Evolutionary conservation across 2,888 invertebrate species (phyloP), one percentile per base, ranked within the genome.

Genomic region (Pristionchus maxplancki): DNA sequence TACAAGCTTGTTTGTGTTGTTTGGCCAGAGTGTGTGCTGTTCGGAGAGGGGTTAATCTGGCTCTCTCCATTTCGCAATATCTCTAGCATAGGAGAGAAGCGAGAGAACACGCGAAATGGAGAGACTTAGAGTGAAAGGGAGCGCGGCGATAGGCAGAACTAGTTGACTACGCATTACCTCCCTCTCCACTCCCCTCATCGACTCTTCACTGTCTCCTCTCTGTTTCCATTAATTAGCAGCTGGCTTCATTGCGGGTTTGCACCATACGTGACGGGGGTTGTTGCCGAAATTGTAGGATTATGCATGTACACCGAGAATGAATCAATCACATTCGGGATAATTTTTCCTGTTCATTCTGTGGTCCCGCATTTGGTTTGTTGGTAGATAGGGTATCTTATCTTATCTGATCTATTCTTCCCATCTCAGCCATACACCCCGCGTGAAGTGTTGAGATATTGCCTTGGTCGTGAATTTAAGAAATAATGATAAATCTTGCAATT

Each of bases 101-200:
- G 34, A 37, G 17, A 71, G 31, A 71, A 11, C 37, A 34, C 5
- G 37, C 37, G 71, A 37, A 71, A 40, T 78, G 40, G 44, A 78
- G 40, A 78, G 58, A n/a, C 24, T 34, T 34, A 34, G 50, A 83
- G 82, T 17, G 82, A 53, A 83, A 53, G 50, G 53, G 31, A 6
- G 82, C 34, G 53, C 20, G n/a, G n/a, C n/a, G n/a, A n/a, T n/a
- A n/a, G 82, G n/a, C n/a, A 48, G 82, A 83, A 83, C 82, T 83
- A 53, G 82, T 83, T 85, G 85, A 85, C 37, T 62, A 15, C 28
- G 5, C 85, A 48, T 44, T 85, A 50, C 87, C 62, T 40, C 40
- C 71, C 48, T 28, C 50, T 48, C 64, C n/a, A 37, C 62, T 17
- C 17, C 20, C 28, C 28, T n/a, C n/a, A n/a, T n/a, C n/a, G n/a